phyloP scores from a whole-genome alignment of 1,140 invertebrate genomes.

The Pseudomyrmex sp. region DNA sequence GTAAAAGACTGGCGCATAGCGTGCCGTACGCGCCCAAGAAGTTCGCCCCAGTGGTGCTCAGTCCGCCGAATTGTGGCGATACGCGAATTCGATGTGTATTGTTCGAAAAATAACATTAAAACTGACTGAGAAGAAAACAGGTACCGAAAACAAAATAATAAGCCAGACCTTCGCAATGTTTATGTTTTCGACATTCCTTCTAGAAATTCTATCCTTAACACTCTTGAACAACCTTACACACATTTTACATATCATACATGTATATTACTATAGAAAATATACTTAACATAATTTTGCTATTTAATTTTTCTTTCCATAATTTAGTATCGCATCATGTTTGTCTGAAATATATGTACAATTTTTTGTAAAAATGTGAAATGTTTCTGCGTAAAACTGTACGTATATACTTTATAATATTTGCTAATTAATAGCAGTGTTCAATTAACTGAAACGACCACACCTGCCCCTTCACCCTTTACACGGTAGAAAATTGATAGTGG shows the following conservation, averaged over 20 bases:
- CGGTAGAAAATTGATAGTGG: slow-evolving; percentile 52
- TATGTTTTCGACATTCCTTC: too few relatives aligned
- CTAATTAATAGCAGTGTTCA: slow-evolving; percentile 35
- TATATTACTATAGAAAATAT: too few relatives aligned
- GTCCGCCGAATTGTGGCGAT: neutral
- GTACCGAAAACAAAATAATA: too few relatives aligned
- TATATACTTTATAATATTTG: slow-evolving; percentile 38
- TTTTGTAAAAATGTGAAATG: neutral
- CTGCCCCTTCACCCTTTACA: slow-evolving; percentile 1
- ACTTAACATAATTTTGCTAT: too few relatives aligned
- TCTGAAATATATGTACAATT: neutral
- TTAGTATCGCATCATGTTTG: too few relatives aligned
- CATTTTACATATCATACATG: too few relatives aligned
- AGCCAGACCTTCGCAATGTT: too few relatives aligned
- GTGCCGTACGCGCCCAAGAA: slow-evolving; percentile 49
- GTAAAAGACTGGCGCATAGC: slow-evolving; percentile 54
- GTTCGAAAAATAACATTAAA: neutral
- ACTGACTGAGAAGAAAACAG: too few relatives aligned
- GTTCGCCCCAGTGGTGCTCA: slow-evolving; percentile 63
- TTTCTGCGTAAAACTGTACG: neutral
- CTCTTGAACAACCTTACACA: too few relatives aligned
- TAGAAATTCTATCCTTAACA: too few relatives aligned
- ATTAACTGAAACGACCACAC: slow-evolving; percentile 44
- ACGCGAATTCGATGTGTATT: neutral
- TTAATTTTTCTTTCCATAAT: too few relatives aligned